Evolutionary conservation across 2,113 vertebrate species (phyloP), one percentile per base, ranked within the genome.

Genomic region (Plecturocebus donacophilus): DNA sequence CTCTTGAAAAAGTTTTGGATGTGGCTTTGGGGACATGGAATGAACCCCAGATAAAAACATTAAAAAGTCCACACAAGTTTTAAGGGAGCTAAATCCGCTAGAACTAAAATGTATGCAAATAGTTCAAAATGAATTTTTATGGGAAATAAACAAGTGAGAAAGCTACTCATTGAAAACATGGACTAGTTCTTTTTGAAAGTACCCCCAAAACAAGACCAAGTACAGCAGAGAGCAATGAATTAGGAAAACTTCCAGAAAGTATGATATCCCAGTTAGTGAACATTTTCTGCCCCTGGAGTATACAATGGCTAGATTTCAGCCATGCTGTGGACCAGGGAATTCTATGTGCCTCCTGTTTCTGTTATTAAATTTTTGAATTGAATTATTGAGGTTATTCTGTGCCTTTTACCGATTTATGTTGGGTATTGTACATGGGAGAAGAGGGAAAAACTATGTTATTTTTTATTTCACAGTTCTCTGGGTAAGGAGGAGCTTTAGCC

Each of bases 81-180:
- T 71, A 97, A 70, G 7, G 6, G 32, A 70, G 30, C 49, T 70
- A 32, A 79, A 79, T 64, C 19, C 30, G 38, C 32, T 84, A 35
- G 13, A 0, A 84, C 49, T 79, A 79, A 81, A 87, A 56, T 32
- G 12, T 27, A 84, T 0, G 52, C 2, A 30, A 47, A 64, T 2
- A 75, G 12, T 82, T 95, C n/a, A 81, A 89, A 95, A 82, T 45
- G 30, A 89, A 64, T 83, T 47, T 84, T n/a, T 81, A 32, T 30
- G 27, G 45, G 32, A 91, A 85, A 85, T 61, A 61, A 93, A 73
- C 21, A 54, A 7, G 32, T 70, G 70, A 80, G 47, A 70, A 89
- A 58, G 13, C 45, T 49, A 77, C 38, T 8, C 30, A 77, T 11
- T 12, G 47, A 20, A 71, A 45, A 42, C 21, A 45, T 5, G 23